Evolutionary conservation across 1,140 invertebrate species (phyloP), one percentile per base, ranked within the genome.

Genomic region (Calycopis cecrops): DNA sequence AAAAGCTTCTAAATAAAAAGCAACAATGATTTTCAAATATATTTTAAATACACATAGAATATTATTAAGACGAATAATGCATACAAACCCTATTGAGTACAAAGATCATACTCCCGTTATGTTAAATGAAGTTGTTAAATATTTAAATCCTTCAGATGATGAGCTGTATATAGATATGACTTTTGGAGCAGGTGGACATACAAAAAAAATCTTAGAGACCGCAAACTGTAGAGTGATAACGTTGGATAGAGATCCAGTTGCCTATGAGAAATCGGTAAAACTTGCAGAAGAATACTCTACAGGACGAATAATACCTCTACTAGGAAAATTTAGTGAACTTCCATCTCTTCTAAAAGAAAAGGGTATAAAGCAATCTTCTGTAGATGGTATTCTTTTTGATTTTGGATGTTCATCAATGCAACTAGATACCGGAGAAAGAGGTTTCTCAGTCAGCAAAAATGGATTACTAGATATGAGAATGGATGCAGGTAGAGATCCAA

Each of bases 361-460:
- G 28, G 87, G 90, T 34, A 78, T 97, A 9, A 71, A 73, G 34
- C 88, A 88, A 55, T 91, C 91, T 56, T 92, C 90, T 21, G 89
- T 99, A 18, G 96, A 98, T 89, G 95, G 94, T 0, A 92, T 98
- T 62, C 74, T 99, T 11, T 96, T 98, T 88, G 97, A 99, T 88
- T 94, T 96, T 81, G 97, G 98, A n/a, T 96, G 94, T 78, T 99
- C 97, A 4, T 97, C 96, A 0, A 98, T 98, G 95, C 98, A 99
- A 85, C 93, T 98, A 77, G 94, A 98, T 73, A 88, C 90, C 67
- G 86, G 91, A 1, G 87, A 90, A 12, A 89, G 98, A 75, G 98
- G 98, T 4, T 99, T 99, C 87, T 92, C 94, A 10, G 65, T 98
- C 0, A 93, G 91, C 47, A 91, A 91, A 74, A 91, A 98, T 89